phyloP scores from a whole-genome alignment of 2,888 invertebrate species.

The Vannuccia rotundouncinata region DNA sequence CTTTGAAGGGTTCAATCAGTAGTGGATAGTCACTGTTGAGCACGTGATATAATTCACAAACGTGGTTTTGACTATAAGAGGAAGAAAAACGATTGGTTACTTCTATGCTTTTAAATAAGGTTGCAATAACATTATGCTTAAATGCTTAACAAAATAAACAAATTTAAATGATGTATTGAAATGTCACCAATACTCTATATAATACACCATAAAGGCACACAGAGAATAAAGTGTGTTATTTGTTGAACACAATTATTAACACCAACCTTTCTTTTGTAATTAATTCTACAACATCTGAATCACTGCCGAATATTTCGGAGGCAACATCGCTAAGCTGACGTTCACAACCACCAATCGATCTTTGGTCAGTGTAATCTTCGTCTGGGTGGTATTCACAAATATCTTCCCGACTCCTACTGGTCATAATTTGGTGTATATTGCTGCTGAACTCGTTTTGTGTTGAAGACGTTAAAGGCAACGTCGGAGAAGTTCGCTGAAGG shows the following conservation, averaged over 20 bases:
- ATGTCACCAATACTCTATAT: neutral
- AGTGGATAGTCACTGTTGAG: conserved; percentile 8
- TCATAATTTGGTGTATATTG: too few species aligned
- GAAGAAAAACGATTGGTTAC: neutral
- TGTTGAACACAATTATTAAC: too few species aligned
- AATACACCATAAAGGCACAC: neutral
- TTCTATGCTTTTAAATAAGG: neutral
- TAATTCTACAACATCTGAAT: conserved; percentile 14
- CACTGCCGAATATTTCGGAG: neutral
- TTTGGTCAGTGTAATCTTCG: neutral
- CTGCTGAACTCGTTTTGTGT: neutral
- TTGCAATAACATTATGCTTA: neutral
- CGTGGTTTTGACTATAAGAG: conserved; percentile 18
- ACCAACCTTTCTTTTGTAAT: conserved; percentile 15
- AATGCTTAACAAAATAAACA: neutral
- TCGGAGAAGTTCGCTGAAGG: neutral
- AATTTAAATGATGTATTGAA: neutral
- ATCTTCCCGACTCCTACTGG: neutral
- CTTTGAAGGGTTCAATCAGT: conserved; percentile 12
- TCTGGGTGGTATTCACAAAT: neutral
- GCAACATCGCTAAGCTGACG: neutral
- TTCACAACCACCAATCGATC: neutral
- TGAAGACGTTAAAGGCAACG: neutral
- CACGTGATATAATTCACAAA: conserved; percentile 22
- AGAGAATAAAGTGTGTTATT: too few species aligned